phyloP scores from a whole-genome alignment of 2,888 invertebrate genomes.

The Sphaerophoria taeniata region DNA sequence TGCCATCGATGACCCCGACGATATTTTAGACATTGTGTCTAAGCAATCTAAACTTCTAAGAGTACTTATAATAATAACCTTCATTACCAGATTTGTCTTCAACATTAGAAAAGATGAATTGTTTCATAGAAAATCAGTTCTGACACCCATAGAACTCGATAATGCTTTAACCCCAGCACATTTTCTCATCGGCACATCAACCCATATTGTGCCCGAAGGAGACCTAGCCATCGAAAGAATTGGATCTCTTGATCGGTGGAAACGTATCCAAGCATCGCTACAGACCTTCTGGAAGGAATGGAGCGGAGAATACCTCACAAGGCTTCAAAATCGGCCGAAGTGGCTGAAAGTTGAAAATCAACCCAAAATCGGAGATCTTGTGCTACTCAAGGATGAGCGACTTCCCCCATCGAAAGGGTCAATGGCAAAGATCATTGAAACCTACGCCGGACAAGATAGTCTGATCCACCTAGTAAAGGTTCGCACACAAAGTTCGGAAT shows the following conservation, averaged over 20 bases:
- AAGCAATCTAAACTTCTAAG: conserved; percentile 16
- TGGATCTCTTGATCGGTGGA: too few species aligned
- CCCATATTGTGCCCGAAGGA: not conserved
- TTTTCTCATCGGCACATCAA: not conserved
- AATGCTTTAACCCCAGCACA: not conserved
- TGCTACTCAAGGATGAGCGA: too few species aligned
- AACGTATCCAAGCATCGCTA: too few species aligned
- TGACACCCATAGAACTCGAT: conserved; percentile 5
- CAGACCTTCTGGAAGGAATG: too few species aligned
- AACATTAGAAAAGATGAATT: conserved; percentile 2
- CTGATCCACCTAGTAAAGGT: not conserved
- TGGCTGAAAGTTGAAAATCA: too few species aligned
- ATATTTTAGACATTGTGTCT: conserved; percentile 3
- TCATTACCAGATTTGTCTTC: not conserved
- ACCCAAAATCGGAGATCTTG: too few species aligned
- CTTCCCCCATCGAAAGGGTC: too few species aligned
- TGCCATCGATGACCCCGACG: not conserved
- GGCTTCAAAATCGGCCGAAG: not conserved
- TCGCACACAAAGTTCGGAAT: not conserved
- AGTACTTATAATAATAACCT: too few species aligned
- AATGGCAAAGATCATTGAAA: not conserved
- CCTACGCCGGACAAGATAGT: not conserved
- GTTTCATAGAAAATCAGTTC: too few species aligned
- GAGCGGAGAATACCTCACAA: too few species aligned
- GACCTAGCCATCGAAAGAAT: not conserved